Evolutionary conservation across 2,888 invertebrate species (phyloP).

Genomic region (Euzetes globulus): DNA sequence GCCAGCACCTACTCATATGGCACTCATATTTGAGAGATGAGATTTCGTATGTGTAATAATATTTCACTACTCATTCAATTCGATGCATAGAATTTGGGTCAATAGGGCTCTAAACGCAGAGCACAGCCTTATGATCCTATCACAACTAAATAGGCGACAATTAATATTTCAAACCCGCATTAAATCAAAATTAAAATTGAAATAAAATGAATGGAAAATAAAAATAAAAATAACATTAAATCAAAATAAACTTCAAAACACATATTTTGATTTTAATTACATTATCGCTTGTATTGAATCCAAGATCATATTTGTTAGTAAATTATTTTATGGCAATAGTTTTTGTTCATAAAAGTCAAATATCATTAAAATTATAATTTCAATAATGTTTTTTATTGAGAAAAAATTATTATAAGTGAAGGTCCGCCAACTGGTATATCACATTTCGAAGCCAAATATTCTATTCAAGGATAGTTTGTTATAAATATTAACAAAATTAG

Average conservation of each 20-base stretch:
- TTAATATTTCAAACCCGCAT: conserved; percentile 25
- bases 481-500: neutral
- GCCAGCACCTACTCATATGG: conserved; percentile 22
- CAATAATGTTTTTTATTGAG: neutral
- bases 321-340: conserved; percentile 9
- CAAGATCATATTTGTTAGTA: conserved; percentile 10
- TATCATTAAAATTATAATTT: neutral
- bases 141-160: conserved; percentile 28
- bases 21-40: conserved; percentile 17
- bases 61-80: conserved; percentile 8
- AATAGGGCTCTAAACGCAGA: conserved; percentile 18
- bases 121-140: conserved; percentile 6
- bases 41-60: conserved; percentile 12
- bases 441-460: conserved; percentile 11
- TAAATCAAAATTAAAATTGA: neutral
- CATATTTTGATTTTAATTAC: conserved; percentile 17
- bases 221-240: neutral
- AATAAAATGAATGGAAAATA: neutral
- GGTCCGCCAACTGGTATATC: conserved; percentile 29
- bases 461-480: conserved; percentile 21
- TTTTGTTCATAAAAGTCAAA: neutral
- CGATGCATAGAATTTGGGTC: conserved; percentile 19
- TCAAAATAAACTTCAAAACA: conserved; percentile 7
- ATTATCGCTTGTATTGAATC: conserved; percentile 6
- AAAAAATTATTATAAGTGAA: conserved; percentile 9